A percentile compares a stretch with the other conserved stretches of the same genome.
Conservation (phyloP, 1,140 invertebrate species). For the Ceratina japonica region DNA sequence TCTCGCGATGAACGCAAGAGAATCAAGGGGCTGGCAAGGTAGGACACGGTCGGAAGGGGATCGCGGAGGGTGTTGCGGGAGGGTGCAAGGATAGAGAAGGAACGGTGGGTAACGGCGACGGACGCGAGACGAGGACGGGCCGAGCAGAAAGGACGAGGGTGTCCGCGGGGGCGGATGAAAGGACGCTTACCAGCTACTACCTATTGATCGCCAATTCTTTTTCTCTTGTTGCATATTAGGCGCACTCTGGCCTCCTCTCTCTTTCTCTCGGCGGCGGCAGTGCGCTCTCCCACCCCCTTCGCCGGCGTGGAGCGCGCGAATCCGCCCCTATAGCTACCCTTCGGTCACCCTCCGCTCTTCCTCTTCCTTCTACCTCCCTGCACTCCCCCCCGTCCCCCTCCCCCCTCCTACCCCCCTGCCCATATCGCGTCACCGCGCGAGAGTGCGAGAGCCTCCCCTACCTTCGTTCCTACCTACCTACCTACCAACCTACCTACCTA, state of each 20-base stretch:
- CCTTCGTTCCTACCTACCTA: conserved; percentile 55
- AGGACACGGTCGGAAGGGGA: conserved; percentile 27
- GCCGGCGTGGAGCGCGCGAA: conserved; percentile 68
- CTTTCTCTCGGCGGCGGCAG: conserved; percentile 49
- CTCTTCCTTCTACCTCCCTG: conserved; percentile 38
- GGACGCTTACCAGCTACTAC: conserved; percentile 80
- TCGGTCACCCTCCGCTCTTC: conserved; percentile 46
- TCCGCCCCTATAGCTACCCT: conserved; percentile 70
- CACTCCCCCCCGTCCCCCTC: conserved; percentile 15
- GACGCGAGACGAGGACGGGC: conserved; percentile 56
- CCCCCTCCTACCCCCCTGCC: conserved; percentile 48
- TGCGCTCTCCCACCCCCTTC: conserved; percentile 52
- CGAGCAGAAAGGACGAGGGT: conserved; percentile 73
- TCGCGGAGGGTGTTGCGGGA: conserved; percentile 36
- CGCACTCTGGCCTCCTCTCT: conserved; percentile 72
- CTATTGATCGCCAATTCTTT: conserved; percentile 80
- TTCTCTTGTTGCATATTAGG: conserved; percentile 80
- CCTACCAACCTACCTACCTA: conserved; percentile 36
- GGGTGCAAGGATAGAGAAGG: conserved; percentile 56
- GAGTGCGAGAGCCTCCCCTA: conserved; percentile 56
- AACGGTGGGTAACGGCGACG: conserved; percentile 60
- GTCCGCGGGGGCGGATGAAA: conserved; percentile 76
- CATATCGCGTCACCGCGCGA: conserved; percentile 63
- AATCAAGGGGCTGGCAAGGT: conserved; percentile 51
- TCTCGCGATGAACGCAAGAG: conserved; percentile 60